Percentiles rank a stretch among this genome's conserved stretches.
These are phyloP conservation scores for Operophtera brumata DNA, from an alignment of 2,888 invertebrate genomes.

Conservation along the genomic window DNA sequence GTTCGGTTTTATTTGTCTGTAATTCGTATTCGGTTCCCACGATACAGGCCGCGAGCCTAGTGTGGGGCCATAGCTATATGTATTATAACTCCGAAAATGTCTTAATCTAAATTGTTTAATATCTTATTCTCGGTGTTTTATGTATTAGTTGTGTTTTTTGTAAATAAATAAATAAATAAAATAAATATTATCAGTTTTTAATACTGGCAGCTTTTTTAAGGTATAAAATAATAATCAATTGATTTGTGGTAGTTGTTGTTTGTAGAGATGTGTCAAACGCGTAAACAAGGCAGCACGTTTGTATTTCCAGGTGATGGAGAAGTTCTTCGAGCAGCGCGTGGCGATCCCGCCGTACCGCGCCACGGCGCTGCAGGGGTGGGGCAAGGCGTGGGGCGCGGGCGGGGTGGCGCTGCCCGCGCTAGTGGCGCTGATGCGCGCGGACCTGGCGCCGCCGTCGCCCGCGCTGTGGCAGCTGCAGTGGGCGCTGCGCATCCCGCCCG, in stretches of 20 bases:
- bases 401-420: constrained; percentile 94
- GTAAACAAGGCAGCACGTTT: too few species aligned
- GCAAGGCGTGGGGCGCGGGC: constrained; percentile 91
- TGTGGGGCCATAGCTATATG: too few species aligned
- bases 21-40: too few species aligned
- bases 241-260: background rate
- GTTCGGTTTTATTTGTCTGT: too few species aligned
- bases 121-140: too few species aligned
- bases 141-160: too few species aligned
- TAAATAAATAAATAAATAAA: too few species aligned
- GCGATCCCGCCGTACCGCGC: constrained; percentile 95
- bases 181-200: too few species aligned
- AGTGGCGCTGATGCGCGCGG: constrained; percentile 89
- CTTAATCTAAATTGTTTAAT: too few species aligned
- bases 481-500: constrained; percentile 95
- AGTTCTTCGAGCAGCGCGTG: constrained; percentile 94
- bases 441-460: constrained; percentile 79
- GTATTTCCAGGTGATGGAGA: constrained; percentile 87
- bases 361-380: constrained; percentile 92
- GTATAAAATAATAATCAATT: background rate
- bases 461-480: constrained; percentile 94
- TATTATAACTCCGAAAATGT: too few species aligned
- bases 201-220: too few species aligned
- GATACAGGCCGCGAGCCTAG: too few species aligned
- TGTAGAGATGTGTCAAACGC: background rate